These are phyloP conservation scores for Cerceris ruficornis DNA, from an alignment of 2,888 invertebrate genomes.

Conservation along the genomic window DNA sequence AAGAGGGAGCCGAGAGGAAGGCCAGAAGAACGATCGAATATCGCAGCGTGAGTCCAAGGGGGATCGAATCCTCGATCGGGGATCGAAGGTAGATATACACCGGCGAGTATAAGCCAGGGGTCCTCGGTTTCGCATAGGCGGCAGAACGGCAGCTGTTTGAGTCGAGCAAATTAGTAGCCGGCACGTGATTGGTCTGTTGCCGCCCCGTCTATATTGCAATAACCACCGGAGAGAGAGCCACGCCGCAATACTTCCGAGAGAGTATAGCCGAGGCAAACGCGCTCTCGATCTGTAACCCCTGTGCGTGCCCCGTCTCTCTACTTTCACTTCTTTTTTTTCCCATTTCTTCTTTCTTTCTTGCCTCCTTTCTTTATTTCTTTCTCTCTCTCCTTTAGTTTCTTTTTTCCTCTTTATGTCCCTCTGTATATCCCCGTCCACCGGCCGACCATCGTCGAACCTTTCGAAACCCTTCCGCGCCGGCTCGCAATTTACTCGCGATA, in stretches of 20 bases:
- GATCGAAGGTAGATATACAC: conserved; percentile 70
- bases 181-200: conserved; percentile 81
- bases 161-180: conserved; percentile 81
- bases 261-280: conserved; percentile 35
- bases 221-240: conserved; percentile 65
- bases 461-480: conserved; percentile 61
- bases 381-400: conserved; percentile 1
- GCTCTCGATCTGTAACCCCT: conserved; percentile 36
- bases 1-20: conserved; percentile 54
- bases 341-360: conserved; percentile 18
- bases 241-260: conserved; percentile 60
- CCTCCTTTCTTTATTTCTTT: conserved; percentile 12
- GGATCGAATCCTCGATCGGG: conserved; percentile 71
- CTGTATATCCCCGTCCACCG: conserved; percentile 1
- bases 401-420: neutral
- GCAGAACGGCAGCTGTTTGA: conserved; percentile 81
- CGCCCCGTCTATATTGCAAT: conserved; percentile 80
- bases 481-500: conserved; percentile 81
- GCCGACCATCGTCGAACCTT: conserved; percentile 35
- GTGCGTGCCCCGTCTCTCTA: conserved; percentile 38
- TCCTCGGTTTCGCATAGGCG: conserved; percentile 77
- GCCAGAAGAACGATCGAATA: conserved; percentile 72
- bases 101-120: conserved; percentile 64
- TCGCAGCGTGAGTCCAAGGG: conserved; percentile 74
- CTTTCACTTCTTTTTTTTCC: conserved; percentile 31